Evolutionary conservation across 2,113 vertebrate species (phyloP).

Genomic region (Uria aalge): DNA sequence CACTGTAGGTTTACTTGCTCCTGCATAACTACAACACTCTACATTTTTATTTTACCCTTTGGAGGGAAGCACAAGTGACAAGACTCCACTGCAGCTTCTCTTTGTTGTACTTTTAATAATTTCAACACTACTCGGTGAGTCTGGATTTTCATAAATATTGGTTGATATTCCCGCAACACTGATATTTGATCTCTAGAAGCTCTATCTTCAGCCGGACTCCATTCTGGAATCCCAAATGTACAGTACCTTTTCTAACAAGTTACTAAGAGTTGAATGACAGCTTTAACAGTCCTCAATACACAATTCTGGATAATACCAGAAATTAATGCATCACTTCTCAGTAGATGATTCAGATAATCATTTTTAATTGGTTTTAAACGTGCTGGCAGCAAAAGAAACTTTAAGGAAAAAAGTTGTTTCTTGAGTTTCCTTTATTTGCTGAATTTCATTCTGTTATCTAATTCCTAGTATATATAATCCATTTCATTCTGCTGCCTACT

Average conservation of each 20-base stretch:
- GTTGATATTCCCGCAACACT: background rate
- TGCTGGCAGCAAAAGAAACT: background rate
- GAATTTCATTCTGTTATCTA: background rate
- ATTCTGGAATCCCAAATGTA: background rate
- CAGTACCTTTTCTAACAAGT: background rate
- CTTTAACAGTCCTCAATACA: background rate
- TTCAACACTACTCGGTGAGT: background rate
- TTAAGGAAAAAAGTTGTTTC: background rate
- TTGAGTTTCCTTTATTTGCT: background rate
- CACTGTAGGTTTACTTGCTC: background rate
- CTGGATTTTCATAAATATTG: background rate
- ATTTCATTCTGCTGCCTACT: background rate
- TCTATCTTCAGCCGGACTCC: background rate
- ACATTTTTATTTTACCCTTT: background rate
- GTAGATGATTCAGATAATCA: background rate
- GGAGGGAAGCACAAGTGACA: background rate
- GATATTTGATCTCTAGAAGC: background rate
- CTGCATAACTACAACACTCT: background rate
- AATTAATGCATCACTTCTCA: background rate
- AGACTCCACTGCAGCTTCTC: background rate
- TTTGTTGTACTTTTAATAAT: background rate
- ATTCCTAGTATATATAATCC: background rate
- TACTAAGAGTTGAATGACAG: background rate
- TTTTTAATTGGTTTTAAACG: background rate
- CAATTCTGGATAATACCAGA: background rate